A percentile compares a stretch with the other conserved stretches of the same genome.
Conservation (phyloP, 2,888 invertebrate genomes). For the Drosophila cyrtoloma region DNA sequence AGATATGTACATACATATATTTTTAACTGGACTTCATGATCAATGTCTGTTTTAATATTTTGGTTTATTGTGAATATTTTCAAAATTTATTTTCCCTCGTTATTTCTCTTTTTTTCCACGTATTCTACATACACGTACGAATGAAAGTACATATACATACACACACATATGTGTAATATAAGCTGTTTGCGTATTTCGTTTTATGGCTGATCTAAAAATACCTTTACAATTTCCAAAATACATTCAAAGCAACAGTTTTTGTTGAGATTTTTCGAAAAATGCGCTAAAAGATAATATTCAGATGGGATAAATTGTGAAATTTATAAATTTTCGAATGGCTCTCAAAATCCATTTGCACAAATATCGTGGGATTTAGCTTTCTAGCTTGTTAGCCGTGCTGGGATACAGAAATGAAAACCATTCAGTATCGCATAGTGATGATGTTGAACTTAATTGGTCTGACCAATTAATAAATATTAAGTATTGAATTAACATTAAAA, state of each 20-base stretch:
- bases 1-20: slow-evolving; percentile 3
- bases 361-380: not conserved
- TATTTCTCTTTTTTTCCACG: slow-evolving; percentile 8
- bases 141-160: slow-evolving; percentile 13
- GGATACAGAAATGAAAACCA: not conserved
- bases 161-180: slow-evolving; percentile 69
- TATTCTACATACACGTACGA: slow-evolving; percentile 7
- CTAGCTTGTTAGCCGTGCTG: not conserved
- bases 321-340: not conserved
- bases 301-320: slow-evolving; percentile 3
- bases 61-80: not conserved
- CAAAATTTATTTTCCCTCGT: not conserved
- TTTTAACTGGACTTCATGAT: slow-evolving; percentile 18
- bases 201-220: slow-evolving; percentile 74
- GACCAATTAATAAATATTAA: not conserved
- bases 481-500: not conserved
- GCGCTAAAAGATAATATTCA: slow-evolving; percentile 26
- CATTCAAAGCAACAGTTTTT: slow-evolving; percentile 36
- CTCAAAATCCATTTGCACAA: not conserved
- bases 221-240: slow-evolving; percentile 73
- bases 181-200: slow-evolving; percentile 82
- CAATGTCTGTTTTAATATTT: not conserved
- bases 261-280: slow-evolving; percentile 33
- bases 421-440: not conserved
- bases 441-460: not conserved